Conservation (phyloP, 2,888 invertebrate genomes). For the Tuta absoluta region DNA sequence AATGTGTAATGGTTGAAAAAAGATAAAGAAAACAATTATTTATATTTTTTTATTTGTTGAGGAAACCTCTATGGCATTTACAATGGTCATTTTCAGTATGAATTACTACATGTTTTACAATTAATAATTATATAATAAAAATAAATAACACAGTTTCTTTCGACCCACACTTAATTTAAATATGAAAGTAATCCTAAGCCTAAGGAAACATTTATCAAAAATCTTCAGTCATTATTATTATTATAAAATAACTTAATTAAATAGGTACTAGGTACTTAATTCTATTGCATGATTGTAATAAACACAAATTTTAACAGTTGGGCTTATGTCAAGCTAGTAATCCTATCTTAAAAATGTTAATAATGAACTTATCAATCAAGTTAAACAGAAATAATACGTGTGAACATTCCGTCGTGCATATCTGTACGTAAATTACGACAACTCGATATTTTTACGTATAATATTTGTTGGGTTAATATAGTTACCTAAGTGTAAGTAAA, state of each 20-base stretch:
- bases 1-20: not conserved
- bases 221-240: slow-evolving; percentile 20
- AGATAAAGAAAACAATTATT: not conserved
- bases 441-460: not conserved
- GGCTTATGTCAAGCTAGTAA: not conserved
- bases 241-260: slow-evolving; percentile 19
- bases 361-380: not conserved
- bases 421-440: not conserved
- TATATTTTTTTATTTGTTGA: slow-evolving; percentile 56
- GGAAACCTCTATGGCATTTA: slow-evolving; percentile 72
- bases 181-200: slow-evolving; percentile 24
- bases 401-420: not conserved
- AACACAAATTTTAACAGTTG: slow-evolving; percentile 10
- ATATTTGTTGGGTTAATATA: not conserved
- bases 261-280: slow-evolving; percentile 6
- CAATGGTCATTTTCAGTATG: slow-evolving; percentile 50
- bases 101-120: slow-evolving; percentile 38
- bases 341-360: not conserved
- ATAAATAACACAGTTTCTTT: slow-evolving; percentile 60
- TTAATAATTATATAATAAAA: slow-evolving; percentile 43
- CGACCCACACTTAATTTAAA: slow-evolving; percentile 38
- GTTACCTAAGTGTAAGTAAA: not conserved
- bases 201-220: slow-evolving; percentile 21
- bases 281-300: slow-evolving; percentile 21
- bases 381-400: not conserved